Base-by-base conservation (phyloP, 2,797 vertebrate genomes). In the Alcedo atthis region DNA sequence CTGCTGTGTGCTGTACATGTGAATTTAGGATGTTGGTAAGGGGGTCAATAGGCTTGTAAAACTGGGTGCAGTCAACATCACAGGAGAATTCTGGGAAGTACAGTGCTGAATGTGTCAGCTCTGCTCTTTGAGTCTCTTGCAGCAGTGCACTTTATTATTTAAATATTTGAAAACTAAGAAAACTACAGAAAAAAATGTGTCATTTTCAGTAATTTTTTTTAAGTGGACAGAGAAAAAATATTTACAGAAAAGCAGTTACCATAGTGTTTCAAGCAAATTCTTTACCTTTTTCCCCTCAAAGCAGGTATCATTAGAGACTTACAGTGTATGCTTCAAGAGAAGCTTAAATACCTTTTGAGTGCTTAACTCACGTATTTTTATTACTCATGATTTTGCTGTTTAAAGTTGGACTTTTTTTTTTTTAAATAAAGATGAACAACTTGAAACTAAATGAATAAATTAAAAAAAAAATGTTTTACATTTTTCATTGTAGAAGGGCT, bases 361-460 rank as follows among this genome's bases (percentile, higher is more conserved):
- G 2, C 46, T 84, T 68, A 53, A 83, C 68, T 78, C n/a, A 5
- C 3, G 4, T 74, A 22, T 2, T 62, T 91, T 80, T 90, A 32
- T 91, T 87, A 42, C 55, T 85, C 18, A 20, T 49, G 10, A 19
- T 93, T 92, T 90, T 92, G 45, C 64, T 94, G 40, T 66, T 92
- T 63, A 45, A 1, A 19, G 64, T 62, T 75, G 35, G 74, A 55
- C 5, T 7, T 33, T 74, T 62, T 71, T 62, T 55, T 55, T 62
- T 71, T 62, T 55, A 89, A 35, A 6, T 70, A 35, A 85, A 81
- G 76, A 87, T 69, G 4, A 92, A 59, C 24, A 54, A 83, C 30
- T 91, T 73, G 28, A 81, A 86, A 73, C 19, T 68, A 71, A 85
- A 85, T 80, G 5, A 78, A 37, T 37, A 37, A 37, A 37, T 37